Evolutionary conservation across 2,888 invertebrate genomes (phyloP).

Genomic region (Apamea sordens): DNA sequence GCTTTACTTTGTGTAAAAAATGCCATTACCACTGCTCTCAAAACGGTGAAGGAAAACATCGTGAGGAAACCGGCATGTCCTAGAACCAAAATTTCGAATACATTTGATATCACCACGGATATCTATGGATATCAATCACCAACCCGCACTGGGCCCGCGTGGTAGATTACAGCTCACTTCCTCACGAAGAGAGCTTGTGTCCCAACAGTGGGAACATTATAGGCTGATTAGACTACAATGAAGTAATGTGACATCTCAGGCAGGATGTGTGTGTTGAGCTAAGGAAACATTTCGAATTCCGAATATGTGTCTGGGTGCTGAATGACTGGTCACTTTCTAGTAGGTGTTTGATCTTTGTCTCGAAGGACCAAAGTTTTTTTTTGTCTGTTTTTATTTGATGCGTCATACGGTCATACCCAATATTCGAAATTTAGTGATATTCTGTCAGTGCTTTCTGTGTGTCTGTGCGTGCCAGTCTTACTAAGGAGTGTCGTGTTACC

Average conservation of each 20-base stretch:
- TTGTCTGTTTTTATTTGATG: neutral
- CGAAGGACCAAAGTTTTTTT: neutral
- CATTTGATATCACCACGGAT: no score
- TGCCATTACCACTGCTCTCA: neutral
- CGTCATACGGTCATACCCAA: neutral
- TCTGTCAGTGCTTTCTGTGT: neutral
- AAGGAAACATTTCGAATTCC: neutral
- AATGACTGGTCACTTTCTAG: neutral
- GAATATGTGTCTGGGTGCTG: neutral
- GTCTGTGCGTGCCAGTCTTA: neutral
- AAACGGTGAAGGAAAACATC: no score
- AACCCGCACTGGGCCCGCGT: no score
- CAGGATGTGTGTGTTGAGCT: slow-evolving; percentile 2
- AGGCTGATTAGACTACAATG: neutral
- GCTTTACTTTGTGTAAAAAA: no score
- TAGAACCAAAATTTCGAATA: no score
- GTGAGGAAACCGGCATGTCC: no score
- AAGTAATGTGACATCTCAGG: neutral
- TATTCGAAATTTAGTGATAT: no score
- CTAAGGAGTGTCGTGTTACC: neutral
- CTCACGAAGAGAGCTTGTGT: neutral
- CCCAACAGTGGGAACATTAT: neutral
- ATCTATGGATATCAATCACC: no score
- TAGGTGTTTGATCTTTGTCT: neutral
- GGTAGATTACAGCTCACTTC: neutral